Evolutionary conservation across 2,888 invertebrate species (phyloP).

Genomic region (Synanthedon formicaeformis): DNA sequence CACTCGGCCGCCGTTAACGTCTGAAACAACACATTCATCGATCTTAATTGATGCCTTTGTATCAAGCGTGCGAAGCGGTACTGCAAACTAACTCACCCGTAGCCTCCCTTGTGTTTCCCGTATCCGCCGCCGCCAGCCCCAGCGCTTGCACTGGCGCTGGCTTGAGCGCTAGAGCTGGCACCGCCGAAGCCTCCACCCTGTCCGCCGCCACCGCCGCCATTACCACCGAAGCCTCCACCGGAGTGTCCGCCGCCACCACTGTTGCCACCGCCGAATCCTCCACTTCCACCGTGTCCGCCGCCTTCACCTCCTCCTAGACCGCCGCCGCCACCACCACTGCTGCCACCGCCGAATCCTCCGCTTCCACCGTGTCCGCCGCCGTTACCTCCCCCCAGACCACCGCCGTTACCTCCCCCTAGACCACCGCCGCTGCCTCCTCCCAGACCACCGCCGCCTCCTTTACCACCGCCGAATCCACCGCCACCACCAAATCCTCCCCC

Average conservation of each 20-base stretch:
- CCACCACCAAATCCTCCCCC: slow-evolving; percentile 23
- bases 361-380: slow-evolving; percentile 11
- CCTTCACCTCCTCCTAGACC: slow-evolving; percentile 12
- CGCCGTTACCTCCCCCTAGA: slow-evolving; percentile 8
- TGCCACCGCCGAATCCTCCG: slow-evolving; percentile 11
- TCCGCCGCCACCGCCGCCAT: slow-evolving; percentile 14
- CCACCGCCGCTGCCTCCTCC: slow-evolving; percentile 2
- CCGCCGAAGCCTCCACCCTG: slow-evolving; percentile 10
- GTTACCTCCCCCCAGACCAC: slow-evolving; percentile 11
- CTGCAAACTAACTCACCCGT: slow-evolving; percentile 21
- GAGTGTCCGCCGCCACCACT: slow-evolving; percentile 9
- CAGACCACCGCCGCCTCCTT: slow-evolving; percentile 12
- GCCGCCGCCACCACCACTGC: slow-evolving; percentile 9
- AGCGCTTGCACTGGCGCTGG: slow-evolving; percentile 12
- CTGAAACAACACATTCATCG: no score
- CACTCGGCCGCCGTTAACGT: no score
- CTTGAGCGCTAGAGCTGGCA: slow-evolving; percentile 6
- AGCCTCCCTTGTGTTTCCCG: slow-evolving; percentile 22
- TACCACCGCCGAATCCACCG: slow-evolving; percentile 19
- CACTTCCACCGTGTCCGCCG: slow-evolving; percentile 11
- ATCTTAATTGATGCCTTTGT: no score
- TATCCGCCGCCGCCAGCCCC: slow-evolving; percentile 16
- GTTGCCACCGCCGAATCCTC: slow-evolving; percentile 10
- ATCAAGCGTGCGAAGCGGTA: no score
- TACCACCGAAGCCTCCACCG: slow-evolving; percentile 10